A percentile compares a stretch with the other conserved stretches of the same genome.
Evolutionary conservation across 2,888 invertebrate species (phyloP).

Genomic region (Diplazon laetatorius): DNA sequence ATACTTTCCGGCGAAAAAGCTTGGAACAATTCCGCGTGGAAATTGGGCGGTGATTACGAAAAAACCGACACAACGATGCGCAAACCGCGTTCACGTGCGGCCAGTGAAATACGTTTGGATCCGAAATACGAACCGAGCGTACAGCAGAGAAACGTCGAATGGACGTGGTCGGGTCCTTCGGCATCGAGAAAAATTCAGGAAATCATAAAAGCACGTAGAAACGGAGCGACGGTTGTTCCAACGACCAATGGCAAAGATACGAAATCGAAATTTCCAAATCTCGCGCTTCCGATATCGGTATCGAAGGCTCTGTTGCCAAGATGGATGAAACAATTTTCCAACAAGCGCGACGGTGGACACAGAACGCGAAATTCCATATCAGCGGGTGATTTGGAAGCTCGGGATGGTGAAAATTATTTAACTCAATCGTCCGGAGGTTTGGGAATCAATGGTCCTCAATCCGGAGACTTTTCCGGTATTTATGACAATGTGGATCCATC

Average conservation of each 20-base stretch:
- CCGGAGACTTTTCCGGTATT: conserved; percentile 46
- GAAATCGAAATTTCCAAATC: conserved; percentile 75
- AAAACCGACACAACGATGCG: conserved; percentile 81
- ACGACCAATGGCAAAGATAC: conserved; percentile 64
- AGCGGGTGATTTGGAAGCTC: conserved; percentile 68
- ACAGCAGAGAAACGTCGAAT: conserved; percentile 82
- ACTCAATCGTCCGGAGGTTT: conserved; percentile 62
- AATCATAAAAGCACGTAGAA: conserved; percentile 77
- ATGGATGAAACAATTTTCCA: conserved; percentile 74
- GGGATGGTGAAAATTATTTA: conserved; percentile 65
- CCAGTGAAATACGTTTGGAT: conserved; percentile 85
- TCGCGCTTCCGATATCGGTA: conserved; percentile 75
- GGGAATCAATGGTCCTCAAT: conserved; percentile 1
- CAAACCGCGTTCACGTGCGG: conserved; percentile 84
- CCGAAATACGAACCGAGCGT: conserved; percentile 76
- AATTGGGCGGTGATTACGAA: conserved; percentile 81
- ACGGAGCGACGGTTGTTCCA: conserved; percentile 46
- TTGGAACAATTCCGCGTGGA: conserved; percentile 83
- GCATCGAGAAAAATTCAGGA: conserved; percentile 85
- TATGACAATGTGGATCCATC: conserved; percentile 69
- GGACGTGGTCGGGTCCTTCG: conserved; percentile 88
- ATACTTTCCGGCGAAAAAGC: conserved; percentile 88
- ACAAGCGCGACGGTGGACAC: conserved; percentile 61
- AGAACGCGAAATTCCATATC: conserved; percentile 66
- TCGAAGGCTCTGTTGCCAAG: conserved; percentile 73